Percentiles rank a stretch among this genome's conserved stretches.
These are phyloP conservation scores for Siniperca undulata DNA, from an alignment of 2,797 vertebrate species.

Conservation along the genomic window DNA sequence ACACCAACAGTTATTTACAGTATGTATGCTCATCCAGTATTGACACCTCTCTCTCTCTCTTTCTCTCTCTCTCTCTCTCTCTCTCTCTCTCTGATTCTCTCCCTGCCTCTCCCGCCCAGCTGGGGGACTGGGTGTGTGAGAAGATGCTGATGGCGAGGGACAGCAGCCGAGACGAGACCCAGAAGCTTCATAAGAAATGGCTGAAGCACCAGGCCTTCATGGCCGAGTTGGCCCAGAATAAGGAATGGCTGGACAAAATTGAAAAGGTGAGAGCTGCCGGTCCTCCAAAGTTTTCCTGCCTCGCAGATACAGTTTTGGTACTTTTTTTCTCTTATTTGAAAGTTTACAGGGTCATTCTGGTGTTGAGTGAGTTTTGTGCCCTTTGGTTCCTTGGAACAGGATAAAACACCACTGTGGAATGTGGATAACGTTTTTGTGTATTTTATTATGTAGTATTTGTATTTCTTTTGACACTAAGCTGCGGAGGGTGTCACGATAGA, in stretches of 20 bases:
- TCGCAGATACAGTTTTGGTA: not conserved
- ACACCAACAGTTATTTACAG: slow-evolving; percentile 12
- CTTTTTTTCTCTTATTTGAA: not conserved
- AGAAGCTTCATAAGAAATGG: slow-evolving; percentile 93
- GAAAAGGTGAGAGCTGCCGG: slow-evolving; percentile 87
- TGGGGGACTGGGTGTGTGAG: slow-evolving; percentile 89
- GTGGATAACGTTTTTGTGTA: not conserved
- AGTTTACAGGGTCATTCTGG: not conserved
- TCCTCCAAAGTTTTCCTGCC: not conserved
- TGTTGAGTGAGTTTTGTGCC: not conserved
- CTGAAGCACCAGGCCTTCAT: slow-evolving; percentile 94
- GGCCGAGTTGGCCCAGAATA: slow-evolving; percentile 93
- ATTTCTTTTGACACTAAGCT: not conserved
- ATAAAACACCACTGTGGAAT: not conserved
- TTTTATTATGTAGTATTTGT: not conserved
- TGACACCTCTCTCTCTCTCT: slow-evolving; percentile 31
- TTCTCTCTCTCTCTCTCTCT: slow-evolving; percentile 2
- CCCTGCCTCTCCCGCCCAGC: slow-evolving; percentile 64
- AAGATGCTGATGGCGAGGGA: slow-evolving; percentile 93
- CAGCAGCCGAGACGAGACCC: slow-evolving; percentile 87
- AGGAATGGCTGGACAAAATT: slow-evolving; percentile 94
- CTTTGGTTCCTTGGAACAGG: not conserved
- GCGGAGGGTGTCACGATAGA: not conserved
- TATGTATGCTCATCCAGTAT: slow-evolving; percentile 13
- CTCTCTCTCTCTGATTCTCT: slow-evolving; percentile 21